phyloP scores from a whole-genome alignment of 1,140 invertebrate genomes.

The Drosophila lacertosa region DNA sequence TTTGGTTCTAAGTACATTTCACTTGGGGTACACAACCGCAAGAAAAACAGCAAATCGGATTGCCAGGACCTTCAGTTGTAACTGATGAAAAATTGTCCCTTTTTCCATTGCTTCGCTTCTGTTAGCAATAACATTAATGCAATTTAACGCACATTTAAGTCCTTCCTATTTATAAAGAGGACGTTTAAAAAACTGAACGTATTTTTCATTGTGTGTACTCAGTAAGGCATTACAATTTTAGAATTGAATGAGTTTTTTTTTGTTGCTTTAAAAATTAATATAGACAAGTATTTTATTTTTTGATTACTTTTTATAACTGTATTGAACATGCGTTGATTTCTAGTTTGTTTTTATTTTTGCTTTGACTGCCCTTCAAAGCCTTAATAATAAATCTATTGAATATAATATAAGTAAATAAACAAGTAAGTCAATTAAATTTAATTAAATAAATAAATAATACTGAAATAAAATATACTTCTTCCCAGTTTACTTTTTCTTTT shows the following conservation, averaged over 20 bases:
- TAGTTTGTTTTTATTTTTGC: not conserved
- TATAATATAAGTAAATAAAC: conserved; percentile 40
- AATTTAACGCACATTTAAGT: conserved; percentile 67
- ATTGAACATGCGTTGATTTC: not conserved
- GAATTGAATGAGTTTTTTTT: too few species aligned
- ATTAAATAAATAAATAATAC: too few species aligned
- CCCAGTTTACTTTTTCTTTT: too few species aligned
- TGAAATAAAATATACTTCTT: too few species aligned
- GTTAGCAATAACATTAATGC: conserved; percentile 61
- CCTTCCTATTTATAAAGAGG: conserved; percentile 8
- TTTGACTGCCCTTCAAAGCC: conserved; percentile 2
- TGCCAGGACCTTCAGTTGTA: conserved; percentile 12
- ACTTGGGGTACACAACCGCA: conserved; percentile 35
- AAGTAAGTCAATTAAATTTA: too few species aligned
- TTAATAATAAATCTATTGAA: conserved; percentile 32
- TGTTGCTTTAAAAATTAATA: not conserved
- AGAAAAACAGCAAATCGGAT: conserved; percentile 24
- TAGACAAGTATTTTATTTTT: not conserved
- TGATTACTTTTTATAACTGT: not conserved
- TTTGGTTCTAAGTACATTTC: conserved; percentile 60
- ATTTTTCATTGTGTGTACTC: not conserved
- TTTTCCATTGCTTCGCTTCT: conserved; percentile 27
- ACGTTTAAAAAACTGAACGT: conserved; percentile 1
- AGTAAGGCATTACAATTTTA: too few species aligned
- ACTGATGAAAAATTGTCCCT: conserved; percentile 61